phyloP scores from a whole-genome alignment of 2,113 vertebrate species.

The Artemisiospiza belli region DNA sequence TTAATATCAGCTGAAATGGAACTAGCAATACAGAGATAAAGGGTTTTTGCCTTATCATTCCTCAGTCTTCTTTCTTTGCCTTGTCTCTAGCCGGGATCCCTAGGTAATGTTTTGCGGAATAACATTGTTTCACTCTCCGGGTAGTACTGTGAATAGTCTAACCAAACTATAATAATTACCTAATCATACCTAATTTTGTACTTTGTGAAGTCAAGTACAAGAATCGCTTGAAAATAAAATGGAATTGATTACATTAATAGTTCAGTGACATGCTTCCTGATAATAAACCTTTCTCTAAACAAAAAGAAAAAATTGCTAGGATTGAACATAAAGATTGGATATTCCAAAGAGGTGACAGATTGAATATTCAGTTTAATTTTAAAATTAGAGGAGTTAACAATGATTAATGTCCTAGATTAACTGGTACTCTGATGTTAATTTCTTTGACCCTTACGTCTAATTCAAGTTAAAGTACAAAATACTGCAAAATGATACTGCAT shows the following conservation, averaged over 20 bases:
- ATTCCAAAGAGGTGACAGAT: background rate
- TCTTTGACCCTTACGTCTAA: slow-evolving; percentile 53
- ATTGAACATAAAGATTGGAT: background rate
- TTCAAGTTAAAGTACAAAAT: slow-evolving; percentile 45
- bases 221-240: background rate
- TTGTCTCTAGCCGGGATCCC: background rate
- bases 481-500: background rate
- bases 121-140: background rate
- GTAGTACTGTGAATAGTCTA: background rate
- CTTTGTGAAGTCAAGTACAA: slow-evolving; percentile 12
- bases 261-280: background rate
- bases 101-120: background rate
- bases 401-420: slow-evolving; percentile 59
- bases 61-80: background rate
- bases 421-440: slow-evolving; percentile 60
- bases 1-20: background rate
- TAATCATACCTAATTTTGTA: slow-evolving; percentile 18
- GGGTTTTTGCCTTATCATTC: background rate
- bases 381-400: slow-evolving; percentile 58
- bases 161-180: background rate
- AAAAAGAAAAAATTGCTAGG: background rate
- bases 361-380: slow-evolving; percentile 47
- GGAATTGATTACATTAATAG: background rate
- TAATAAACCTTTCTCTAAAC: slow-evolving; percentile 18
- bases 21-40: background rate